A percentile compares a stretch with the other conserved stretches of the same genome.
Evolutionary conservation across 2,888 invertebrate species (phyloP).

Genomic region (Dinocampus coccinellae): DNA sequence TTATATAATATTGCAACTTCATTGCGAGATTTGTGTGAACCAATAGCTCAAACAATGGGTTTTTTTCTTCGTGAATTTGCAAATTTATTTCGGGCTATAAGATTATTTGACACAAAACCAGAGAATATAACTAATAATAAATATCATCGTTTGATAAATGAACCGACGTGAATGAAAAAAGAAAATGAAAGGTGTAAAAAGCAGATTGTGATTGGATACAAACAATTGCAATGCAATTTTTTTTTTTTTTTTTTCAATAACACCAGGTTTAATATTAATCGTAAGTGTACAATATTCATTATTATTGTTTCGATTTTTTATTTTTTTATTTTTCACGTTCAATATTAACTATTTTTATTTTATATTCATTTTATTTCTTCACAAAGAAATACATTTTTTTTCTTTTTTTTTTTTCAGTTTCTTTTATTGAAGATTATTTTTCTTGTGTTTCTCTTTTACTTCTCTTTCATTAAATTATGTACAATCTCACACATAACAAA

Average conservation of each 20-base stretch:
- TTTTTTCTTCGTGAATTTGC: slow-evolving; percentile 71
- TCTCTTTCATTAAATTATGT: slow-evolving; percentile 65
- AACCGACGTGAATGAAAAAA: not conserved
- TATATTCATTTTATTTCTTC: slow-evolving; percentile 44
- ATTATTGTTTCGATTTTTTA: slow-evolving; percentile 55
- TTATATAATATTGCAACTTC: slow-evolving; percentile 75
- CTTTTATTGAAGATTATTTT: slow-evolving; percentile 57
- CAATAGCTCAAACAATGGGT: slow-evolving; percentile 73
- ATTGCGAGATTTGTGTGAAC: slow-evolving; percentile 75
- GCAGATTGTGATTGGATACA: slow-evolving; percentile 28
- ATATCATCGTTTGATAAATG: slow-evolving; percentile 46
- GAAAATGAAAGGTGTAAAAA: not conserved
- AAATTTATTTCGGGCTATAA: slow-evolving; percentile 68
- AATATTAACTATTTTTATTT: not conserved
- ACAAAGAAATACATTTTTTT: slow-evolving; percentile 55
- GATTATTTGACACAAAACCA: slow-evolving; percentile 70
- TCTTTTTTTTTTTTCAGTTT: slow-evolving; percentile 59
- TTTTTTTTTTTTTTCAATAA: slow-evolving; percentile 46
- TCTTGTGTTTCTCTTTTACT: slow-evolving; percentile 47
- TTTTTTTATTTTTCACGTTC: slow-evolving; percentile 10
- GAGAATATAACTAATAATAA: slow-evolving; percentile 32
- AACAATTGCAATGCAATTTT: slow-evolving; percentile 38
- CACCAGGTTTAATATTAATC: slow-evolving; percentile 63
- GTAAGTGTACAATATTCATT: slow-evolving; percentile 67
- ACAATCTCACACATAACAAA: slow-evolving; percentile 70